These are phyloP conservation scores for Bombus breviceps DNA, from an alignment of 1,140 invertebrate genomes.

Conservation along the genomic window DNA sequence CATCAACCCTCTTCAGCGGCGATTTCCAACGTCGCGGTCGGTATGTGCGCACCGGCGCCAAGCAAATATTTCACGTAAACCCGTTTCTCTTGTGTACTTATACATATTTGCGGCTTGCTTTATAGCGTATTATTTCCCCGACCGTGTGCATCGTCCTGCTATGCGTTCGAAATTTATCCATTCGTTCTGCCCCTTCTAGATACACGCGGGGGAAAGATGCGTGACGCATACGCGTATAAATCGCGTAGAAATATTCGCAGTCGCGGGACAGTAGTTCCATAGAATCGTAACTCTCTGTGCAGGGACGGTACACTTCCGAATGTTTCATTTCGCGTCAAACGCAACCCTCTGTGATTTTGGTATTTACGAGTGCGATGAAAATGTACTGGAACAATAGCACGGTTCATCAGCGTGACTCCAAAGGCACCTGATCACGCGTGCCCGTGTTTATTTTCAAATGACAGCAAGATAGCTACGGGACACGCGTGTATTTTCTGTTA, in stretches of 20 bases:
- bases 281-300: neutral
- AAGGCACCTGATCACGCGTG: neutral
- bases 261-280: neutral
- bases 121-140: slow-evolving; percentile 13
- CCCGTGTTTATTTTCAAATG: neutral
- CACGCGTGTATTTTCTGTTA: no score
- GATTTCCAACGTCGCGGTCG: slow-evolving; percentile 44
- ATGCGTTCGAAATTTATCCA: neutral
- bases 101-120: slow-evolving; percentile 22
- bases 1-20: slow-evolving; percentile 54
- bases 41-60: slow-evolving; percentile 23
- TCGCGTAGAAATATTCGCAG: neutral
- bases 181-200: neutral
- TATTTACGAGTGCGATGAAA: slow-evolving; percentile 11
- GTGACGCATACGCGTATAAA: neutral
- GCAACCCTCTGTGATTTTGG: neutral
- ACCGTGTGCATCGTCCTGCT: no score
- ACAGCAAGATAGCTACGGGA: neutral
- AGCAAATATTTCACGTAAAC: slow-evolving; percentile 47
- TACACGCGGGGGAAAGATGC: neutral
- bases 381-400: neutral
- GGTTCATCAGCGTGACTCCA: neutral
- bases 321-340: slow-evolving; percentile 6
- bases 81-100: neutral
- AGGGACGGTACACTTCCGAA: neutral